phyloP scores from a whole-genome alignment of 2,797 vertebrate species.

The Cryptoblepharus egeriae region DNA sequence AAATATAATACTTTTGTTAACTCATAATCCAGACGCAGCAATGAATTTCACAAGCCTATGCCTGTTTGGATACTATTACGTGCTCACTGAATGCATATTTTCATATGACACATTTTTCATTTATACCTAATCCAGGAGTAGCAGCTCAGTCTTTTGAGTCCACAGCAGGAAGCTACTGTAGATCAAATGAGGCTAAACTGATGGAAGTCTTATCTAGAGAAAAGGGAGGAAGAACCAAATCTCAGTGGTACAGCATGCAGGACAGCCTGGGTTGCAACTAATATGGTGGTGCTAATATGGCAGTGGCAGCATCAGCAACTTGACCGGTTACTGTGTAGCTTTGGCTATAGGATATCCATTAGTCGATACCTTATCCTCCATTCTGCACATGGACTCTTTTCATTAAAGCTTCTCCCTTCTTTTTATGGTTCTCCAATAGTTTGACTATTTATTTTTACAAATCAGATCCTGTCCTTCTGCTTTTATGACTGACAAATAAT shows the following conservation, averaged over 20 bases:
- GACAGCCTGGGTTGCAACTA: not conserved
- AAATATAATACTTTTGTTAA: not conserved
- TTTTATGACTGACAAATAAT: too few relatives aligned
- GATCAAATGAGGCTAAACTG: not conserved
- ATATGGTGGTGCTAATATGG: too few relatives aligned
- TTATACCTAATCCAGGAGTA: not conserved
- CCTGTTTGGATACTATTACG: not conserved
- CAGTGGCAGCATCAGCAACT: not conserved
- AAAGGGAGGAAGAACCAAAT: too few relatives aligned
- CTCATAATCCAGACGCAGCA: not conserved
- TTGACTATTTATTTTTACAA: too few relatives aligned
- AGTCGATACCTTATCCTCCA: not conserved
- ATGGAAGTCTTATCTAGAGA: not conserved
- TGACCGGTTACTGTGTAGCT: not conserved
- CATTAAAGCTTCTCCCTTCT: not conserved
- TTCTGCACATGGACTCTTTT: not conserved
- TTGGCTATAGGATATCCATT: not conserved
- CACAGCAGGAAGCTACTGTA: not conserved
- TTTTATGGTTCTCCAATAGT: too few relatives aligned
- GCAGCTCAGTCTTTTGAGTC: not conserved
- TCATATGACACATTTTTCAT: not conserved
- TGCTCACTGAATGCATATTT: rapidly evolving
- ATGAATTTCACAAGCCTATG: not conserved
- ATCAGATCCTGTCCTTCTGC: too few relatives aligned
- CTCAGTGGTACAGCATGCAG: too few relatives aligned